Percentiles rank a stretch among this genome's conserved stretches.
Conservation (phyloP, 2,888 invertebrate species). For the Hirtodrosophila confusa region DNA sequence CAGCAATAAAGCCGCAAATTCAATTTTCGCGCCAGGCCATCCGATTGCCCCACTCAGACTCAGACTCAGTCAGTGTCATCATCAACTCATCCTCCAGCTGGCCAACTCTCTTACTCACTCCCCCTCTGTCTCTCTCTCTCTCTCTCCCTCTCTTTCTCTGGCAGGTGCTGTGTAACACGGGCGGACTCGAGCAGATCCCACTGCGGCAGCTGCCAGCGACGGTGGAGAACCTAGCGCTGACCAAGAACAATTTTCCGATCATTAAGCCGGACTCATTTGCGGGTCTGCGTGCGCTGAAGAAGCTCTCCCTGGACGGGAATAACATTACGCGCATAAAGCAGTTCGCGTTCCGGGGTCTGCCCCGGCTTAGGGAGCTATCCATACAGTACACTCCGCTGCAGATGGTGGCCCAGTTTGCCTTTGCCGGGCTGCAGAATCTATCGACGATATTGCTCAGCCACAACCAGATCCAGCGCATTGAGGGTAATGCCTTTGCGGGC, state of each 20-base stretch:
- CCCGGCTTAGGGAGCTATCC: conserved; percentile 90
- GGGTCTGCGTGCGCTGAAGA: conserved; percentile 91
- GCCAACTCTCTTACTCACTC: conserved; percentile 1
- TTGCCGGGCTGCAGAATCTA: conserved; percentile 93
- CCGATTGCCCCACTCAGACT: conserved; percentile 33
- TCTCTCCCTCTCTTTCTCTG: conserved; percentile 64
- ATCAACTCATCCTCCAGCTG: conserved; percentile 40
- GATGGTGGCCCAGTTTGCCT: conserved; percentile 92
- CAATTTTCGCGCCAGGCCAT: conserved; percentile 74
- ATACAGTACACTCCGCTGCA: conserved; percentile 94
- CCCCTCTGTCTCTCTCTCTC: not conserved
- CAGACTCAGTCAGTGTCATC: conserved; percentile 25
- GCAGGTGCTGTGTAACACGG: conserved; percentile 95
- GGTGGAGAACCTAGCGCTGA: conserved; percentile 93
- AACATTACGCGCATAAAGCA: conserved; percentile 92
- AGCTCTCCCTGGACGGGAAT: conserved; percentile 94
- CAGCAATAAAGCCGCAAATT: conserved; percentile 81
- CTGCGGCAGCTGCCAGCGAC: conserved; percentile 89
- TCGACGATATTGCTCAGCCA: conserved; percentile 89
- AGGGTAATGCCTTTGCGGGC: conserved; percentile 93
- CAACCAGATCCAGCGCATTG: conserved; percentile 89
- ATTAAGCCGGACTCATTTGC: conserved; percentile 93
- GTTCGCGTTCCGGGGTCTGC: conserved; percentile 93
- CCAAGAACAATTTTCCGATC: conserved; percentile 92
- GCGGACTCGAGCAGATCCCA: conserved; percentile 91